Conservation (phyloP, 2,797 vertebrate genomes). For the Emydoidea blandingii region DNA sequence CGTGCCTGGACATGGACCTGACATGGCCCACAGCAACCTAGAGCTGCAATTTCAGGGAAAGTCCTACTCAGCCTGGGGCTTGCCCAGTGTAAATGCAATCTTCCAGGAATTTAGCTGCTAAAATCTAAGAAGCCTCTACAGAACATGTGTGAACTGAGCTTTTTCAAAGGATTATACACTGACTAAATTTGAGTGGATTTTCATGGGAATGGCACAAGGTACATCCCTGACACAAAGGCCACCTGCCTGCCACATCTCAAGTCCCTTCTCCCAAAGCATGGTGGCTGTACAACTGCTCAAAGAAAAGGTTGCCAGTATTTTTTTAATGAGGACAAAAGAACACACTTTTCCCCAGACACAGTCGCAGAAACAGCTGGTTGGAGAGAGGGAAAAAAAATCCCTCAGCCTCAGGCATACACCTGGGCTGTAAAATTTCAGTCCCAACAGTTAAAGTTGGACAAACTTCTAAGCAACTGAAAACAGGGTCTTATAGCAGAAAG, state of each 20-base stretch:
- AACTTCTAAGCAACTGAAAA: neutral
- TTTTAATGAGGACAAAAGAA: neutral
- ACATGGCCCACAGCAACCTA: neutral
- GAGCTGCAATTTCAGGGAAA: neutral
- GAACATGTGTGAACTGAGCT: neutral
- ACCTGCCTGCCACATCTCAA: neutral
- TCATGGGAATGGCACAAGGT: neutral
- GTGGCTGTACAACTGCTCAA: neutral
- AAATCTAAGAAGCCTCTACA: neutral
- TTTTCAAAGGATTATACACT: too few relatives aligned
- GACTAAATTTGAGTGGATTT: neutral
- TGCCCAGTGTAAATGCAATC: neutral
- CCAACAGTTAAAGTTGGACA: neutral
- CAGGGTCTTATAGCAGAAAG: neutral
- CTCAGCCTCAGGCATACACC: neutral
- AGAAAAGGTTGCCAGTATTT: neutral
- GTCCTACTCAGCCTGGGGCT: neutral
- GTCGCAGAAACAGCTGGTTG: neutral
- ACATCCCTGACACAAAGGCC: neutral
- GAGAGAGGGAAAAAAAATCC: neutral
- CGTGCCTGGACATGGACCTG: neutral
- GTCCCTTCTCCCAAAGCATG: neutral
- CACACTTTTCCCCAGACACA: neutral
- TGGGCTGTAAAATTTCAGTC: neutral
- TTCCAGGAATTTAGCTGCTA: neutral